Base-by-base conservation (phyloP, 1,140 invertebrate genomes). In the Zaprionus ornatus region DNA sequence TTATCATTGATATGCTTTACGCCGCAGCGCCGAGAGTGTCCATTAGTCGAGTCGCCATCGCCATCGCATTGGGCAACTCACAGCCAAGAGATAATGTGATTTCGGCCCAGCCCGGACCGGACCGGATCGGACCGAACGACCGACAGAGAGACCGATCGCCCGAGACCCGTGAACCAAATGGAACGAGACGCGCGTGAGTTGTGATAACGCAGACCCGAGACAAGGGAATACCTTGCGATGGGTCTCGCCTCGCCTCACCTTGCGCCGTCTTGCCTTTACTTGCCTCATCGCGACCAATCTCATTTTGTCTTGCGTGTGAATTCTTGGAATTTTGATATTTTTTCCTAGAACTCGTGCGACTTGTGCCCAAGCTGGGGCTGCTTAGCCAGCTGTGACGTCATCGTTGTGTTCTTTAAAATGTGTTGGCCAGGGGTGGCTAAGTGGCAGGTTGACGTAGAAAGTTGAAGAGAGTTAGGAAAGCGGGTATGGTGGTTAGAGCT, bases 321-420 rank as follows among this genome's bases (percentile, higher is more conserved):
- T 91, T 91, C 91, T 80, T 75, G 86, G 91, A 92, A 92, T 91
- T 91, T 92, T 59, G 80, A 82, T 86, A 87, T 72, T 68, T 90
- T 91, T 91, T 91, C 91, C 91, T 92, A 91, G 91, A 92, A 92
- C 68, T 80, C 67, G 68, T 74, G 52, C 52, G 23, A 59, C 52
- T 29, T 70, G 45, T 29, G 23, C 23, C 37, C 29, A 17, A 19
- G 13, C 50, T 64, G 25, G 32, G 17, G 23, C 13, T 17, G 59
- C 21, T 32, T 40, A 40, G 60, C 9, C 55, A 57, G n/a, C 66
- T 67, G 81, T 83, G 81, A 83, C 82, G 81, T 83, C 81, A 83
- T 27, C 19, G 25, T 15, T 7, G 37, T 6, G 9, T 9, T 21
- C 2, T 13, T 50, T 50, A 6, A n/a, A 17, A 17, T 5, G n/a